Percentiles rank a stretch among this genome's conserved stretches.
Evolutionary conservation across 2,797 vertebrate species (phyloP).

Genomic region (Trachops cirrhosus): DNA sequence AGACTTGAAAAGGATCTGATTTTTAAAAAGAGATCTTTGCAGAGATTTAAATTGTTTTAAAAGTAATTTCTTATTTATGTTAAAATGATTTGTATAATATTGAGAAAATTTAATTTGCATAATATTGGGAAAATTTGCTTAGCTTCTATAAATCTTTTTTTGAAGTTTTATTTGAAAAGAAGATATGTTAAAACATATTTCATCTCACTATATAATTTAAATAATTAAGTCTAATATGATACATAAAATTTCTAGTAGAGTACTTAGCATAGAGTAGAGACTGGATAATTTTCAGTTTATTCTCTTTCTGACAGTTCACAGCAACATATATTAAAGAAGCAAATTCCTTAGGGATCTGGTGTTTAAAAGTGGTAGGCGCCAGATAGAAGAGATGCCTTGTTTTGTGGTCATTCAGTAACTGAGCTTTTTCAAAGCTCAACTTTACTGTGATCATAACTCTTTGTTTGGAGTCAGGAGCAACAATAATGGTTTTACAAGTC

Average conservation of each 20-base stretch:
- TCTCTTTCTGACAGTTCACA: conserved; percentile 13
- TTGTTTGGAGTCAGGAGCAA: neutral
- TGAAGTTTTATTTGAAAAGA: neutral
- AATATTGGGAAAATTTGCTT: neutral
- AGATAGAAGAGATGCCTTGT: neutral
- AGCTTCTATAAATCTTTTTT: neutral
- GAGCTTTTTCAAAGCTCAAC: neutral
- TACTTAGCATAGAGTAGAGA: neutral
- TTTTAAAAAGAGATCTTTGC: neutral
- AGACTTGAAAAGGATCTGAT: neutral
- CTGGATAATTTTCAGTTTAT: neutral
- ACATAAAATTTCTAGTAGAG: neutral
- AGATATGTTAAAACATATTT: conserved; percentile 32
- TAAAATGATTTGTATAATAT: neutral
- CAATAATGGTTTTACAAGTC: neutral
- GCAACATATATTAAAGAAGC: neutral
- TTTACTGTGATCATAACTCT: conserved; percentile 18
- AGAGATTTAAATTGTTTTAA: conserved; percentile 22
- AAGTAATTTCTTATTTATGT: neutral
- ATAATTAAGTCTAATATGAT: conserved; percentile 3
- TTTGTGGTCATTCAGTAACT: neutral
- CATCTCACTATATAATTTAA: conserved; percentile 19
- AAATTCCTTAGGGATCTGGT: neutral
- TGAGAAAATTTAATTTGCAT: conserved; percentile 7
- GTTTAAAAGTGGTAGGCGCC: neutral